Evolutionary conservation across 2,113 vertebrate species (phyloP).

Genomic region (Martes martes): DNA sequence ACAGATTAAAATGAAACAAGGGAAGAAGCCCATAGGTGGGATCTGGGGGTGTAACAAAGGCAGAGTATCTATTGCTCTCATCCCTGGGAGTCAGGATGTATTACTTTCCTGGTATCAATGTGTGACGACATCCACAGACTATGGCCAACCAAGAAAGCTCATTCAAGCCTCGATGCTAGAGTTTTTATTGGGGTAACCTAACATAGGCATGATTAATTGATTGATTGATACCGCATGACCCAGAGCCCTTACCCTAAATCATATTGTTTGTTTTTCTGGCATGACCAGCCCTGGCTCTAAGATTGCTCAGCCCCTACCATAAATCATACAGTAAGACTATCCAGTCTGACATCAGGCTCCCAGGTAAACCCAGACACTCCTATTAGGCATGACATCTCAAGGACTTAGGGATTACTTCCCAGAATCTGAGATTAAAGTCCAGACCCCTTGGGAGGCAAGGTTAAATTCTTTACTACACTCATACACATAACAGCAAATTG

Average conservation of each 20-base stretch:
- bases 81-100: background rate
- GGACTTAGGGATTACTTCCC: background rate
- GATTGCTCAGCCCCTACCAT: background rate
- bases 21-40: background rate
- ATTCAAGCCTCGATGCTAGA: background rate
- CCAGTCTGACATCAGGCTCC: background rate
- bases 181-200: background rate
- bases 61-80: background rate
- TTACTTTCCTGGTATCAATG: background rate
- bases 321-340: background rate
- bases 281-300: background rate
- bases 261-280: background rate
- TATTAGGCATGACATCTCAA: slow-evolving; percentile 18
- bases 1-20: background rate
- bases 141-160: background rate
- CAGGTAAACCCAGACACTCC: background rate
- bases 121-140: background rate
- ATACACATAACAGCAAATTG: background rate
- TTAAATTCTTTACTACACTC: background rate
- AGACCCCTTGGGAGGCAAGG: background rate
- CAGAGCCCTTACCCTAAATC: background rate
- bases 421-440: background rate
- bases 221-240: background rate
- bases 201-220: background rate
- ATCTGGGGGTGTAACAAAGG: background rate